These are phyloP conservation scores for Doryteuthis pealeii DNA, from an alignment of 1,140 invertebrate species.

Conservation along the genomic window DNA sequence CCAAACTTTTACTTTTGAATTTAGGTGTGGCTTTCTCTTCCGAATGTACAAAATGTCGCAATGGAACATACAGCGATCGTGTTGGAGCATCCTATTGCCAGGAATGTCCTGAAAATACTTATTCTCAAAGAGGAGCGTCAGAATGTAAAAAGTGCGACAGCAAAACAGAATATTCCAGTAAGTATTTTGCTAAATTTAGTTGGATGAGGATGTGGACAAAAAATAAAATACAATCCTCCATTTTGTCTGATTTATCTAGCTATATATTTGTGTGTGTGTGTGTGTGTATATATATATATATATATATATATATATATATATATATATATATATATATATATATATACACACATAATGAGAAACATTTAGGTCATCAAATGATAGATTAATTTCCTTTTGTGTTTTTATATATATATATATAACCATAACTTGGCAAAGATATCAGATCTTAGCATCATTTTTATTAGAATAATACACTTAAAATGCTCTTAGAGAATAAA, in stretches of 20 bases:
- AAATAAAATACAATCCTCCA: neutral
- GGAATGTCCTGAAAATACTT: constrained; percentile 62
- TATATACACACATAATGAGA: neutral
- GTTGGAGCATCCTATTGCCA: constrained; percentile 61
- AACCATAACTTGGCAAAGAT: too few relatives aligned
- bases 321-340: neutral
- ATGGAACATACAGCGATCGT: constrained; percentile 63
- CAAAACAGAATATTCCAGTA: constrained; percentile 59
- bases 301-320: neutral
- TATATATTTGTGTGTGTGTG: neutral
- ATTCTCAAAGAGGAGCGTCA: constrained; percentile 58
- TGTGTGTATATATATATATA: neutral
- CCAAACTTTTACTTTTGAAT: neutral
- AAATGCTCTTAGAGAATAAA: too few relatives aligned
- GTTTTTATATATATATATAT: neutral
- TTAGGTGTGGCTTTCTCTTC: constrained; percentile 68
- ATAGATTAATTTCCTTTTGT: too few relatives aligned
- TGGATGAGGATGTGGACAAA: neutral
- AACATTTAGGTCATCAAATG: too few relatives aligned
- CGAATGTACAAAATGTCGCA: constrained; percentile 65
- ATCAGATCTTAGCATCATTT: too few relatives aligned
- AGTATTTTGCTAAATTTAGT: constrained; percentile 18
- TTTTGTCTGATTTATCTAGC: neutral
- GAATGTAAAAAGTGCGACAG: constrained; percentile 62
- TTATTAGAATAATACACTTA: too few relatives aligned